Base-by-base conservation (phyloP, 1,140 invertebrate genomes). In the Temnothorax longispinosus region DNA sequence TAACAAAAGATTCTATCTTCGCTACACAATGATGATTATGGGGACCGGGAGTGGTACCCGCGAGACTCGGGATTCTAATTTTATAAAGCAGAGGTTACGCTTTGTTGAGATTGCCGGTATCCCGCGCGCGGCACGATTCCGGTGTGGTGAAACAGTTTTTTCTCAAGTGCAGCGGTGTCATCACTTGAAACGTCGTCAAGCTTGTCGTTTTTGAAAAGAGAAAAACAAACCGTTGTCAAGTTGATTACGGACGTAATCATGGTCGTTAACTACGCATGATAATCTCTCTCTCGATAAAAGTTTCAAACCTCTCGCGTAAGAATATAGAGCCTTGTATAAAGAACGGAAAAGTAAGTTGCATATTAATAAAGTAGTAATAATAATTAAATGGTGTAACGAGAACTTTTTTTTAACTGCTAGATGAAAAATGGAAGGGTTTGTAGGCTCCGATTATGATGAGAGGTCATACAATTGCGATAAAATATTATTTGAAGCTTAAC, bases 1-100 rank as follows among this genome's bases (percentile, higher is more conserved):
- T 71, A 86, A 86, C 75, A 50, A 35, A 64, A 81, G 87, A 86
- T 89, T 27, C 38, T 71, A 89, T 89, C 69, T 88, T 5, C 32
- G 87, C 21, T 35, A 44, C 41, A 41, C 80, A 81, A 78, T 50
- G 44, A 88, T 52, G 52, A 81, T 89, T 60, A 81, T 69, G 44
- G 13, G 18, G 15, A 56, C 1, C 52, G 32, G 32, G 18, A 86
- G 78, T 47, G 32, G 11, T 7, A 32, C 27, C 35, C 75, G 27
- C 41, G 54, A 84, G 69, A 76, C 13, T 56, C 15, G 62, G 41
- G 65, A 35, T 41, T 87, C 56, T 81, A 89, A 89, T 89, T 89
- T 89, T 60, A 85, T 62, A 76, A 86, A 82, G 27, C 78, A 82
- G 69, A 72, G 71, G 32, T 71, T 56, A 64, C 60, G 27, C 67